A percentile compares a stretch with the other conserved stretches of the same genome.
Conservation (phyloP, 2,113 vertebrate genomes). For the Motacilla alba region DNA sequence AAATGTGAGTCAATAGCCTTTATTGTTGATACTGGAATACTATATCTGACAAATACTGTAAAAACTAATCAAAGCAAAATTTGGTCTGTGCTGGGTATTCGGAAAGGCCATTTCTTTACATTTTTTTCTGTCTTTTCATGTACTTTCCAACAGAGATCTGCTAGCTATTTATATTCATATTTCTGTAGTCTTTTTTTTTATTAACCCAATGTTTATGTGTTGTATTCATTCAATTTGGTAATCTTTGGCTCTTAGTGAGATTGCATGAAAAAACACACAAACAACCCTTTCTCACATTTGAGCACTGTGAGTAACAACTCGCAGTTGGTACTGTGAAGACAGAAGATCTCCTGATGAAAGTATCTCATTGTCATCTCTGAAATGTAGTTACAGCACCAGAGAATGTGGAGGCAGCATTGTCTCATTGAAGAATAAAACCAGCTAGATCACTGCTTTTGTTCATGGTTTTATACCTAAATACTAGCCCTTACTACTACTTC, state of each 20-base stretch:
- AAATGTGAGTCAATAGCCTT: neutral
- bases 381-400: conserved; percentile 14
- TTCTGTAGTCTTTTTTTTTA: neutral
- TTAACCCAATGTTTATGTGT: neutral
- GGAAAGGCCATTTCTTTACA: neutral
- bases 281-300: neutral
- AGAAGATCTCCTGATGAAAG: neutral
- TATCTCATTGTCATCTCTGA: neutral
- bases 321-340: neutral
- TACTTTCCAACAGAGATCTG: neutral
- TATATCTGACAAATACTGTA: neutral
- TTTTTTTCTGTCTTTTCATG: neutral
- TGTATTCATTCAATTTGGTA: neutral
- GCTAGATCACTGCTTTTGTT: neutral
- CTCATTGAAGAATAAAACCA: neutral
- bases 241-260: neutral
- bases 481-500: neutral
- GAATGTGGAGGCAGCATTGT: conserved; percentile 49
- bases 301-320: neutral
- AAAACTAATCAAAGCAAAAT: neutral
- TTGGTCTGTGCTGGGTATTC: neutral
- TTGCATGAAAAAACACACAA: neutral
- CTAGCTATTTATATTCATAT: neutral
- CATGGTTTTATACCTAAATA: neutral
- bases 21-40: neutral